Conservation (phyloP, 2,888 invertebrate genomes). For the Trissonchulus sp. region DNA sequence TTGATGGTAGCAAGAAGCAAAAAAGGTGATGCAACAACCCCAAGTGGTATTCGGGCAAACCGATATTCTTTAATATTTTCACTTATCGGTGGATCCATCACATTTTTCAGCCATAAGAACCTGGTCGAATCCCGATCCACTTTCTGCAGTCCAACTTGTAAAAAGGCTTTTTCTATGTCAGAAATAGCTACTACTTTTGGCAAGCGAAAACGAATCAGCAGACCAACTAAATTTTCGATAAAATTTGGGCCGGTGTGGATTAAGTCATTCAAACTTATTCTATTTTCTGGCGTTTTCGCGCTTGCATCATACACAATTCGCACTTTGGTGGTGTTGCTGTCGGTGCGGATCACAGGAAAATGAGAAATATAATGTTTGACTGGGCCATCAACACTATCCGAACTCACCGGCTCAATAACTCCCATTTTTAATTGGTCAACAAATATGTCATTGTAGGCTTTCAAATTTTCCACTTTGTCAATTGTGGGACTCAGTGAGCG, state of each 20-base stretch:
- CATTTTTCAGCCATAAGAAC: neutral
- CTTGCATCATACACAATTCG: no score
- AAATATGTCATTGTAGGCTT: no score
- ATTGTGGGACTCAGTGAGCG: no score
- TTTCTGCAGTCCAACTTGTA: constrained; percentile 33
- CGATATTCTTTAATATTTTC: constrained; percentile 35
- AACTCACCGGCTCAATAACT: no score
- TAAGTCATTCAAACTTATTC: neutral
- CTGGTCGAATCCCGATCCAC: constrained; percentile 32
- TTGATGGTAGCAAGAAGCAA: constrained; percentile 34
- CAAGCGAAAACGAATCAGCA: neutral
- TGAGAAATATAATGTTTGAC: no score
- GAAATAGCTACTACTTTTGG: neutral
- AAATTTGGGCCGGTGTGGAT: neutral
- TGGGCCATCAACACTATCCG: no score
- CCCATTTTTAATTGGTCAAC: no score
- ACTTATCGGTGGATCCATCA: neutral
- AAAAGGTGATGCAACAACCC: constrained; percentile 34
- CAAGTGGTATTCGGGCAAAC: constrained; percentile 39
- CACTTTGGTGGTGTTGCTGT: no score
- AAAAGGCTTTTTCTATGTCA: constrained; percentile 42
- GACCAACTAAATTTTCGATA: neutral
- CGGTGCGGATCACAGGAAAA: no score
- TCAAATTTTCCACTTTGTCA: no score
- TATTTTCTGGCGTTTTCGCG: no score